Conservation (phyloP, 2,113 vertebrate species). For the Coryphaenoides rupestris region DNA sequence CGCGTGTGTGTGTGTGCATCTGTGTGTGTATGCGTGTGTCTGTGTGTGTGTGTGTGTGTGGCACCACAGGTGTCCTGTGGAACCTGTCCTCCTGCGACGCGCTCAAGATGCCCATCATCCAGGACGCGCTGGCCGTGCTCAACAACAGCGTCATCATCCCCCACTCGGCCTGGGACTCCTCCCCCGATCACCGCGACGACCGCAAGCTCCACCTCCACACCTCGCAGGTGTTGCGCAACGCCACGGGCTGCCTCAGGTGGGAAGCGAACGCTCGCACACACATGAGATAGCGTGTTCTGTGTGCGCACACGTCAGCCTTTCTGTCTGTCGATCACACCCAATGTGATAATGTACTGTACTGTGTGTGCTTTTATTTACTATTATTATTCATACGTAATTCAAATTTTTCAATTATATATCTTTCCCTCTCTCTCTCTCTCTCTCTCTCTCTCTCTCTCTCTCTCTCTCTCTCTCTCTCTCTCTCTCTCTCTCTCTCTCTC, state of each 20-base stretch:
- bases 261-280: constrained; percentile 17
- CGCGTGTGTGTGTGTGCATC: background rate
- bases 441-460: too few relatives aligned
- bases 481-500: too few relatives aligned
- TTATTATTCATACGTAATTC: too few relatives aligned
- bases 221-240: constrained; percentile 97
- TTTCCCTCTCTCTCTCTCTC: too few relatives aligned
- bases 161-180: constrained; percentile 94
- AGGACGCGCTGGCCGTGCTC: constrained; percentile 94
- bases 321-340: too few relatives aligned
- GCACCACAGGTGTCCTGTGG: constrained; percentile 87
- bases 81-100: constrained; percentile 97
- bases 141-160: constrained; percentile 98
- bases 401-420: too few relatives aligned
- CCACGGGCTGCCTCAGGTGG: constrained; percentile 98
- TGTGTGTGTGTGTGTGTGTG: constrained; percentile 9
- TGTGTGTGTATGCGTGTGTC: constrained; percentile 69
- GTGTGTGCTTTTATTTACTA: too few relatives aligned
- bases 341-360: too few relatives aligned
- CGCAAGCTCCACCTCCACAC: constrained; percentile 95
- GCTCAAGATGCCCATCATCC: constrained; percentile 99
- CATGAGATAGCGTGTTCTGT: background rate
- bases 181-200: constrained; percentile 89
- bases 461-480: too few relatives aligned
- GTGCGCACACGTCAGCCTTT: too few relatives aligned